phyloP scores from a whole-genome alignment of 2,797 vertebrate genomes.

The Coluber constrictor region DNA sequence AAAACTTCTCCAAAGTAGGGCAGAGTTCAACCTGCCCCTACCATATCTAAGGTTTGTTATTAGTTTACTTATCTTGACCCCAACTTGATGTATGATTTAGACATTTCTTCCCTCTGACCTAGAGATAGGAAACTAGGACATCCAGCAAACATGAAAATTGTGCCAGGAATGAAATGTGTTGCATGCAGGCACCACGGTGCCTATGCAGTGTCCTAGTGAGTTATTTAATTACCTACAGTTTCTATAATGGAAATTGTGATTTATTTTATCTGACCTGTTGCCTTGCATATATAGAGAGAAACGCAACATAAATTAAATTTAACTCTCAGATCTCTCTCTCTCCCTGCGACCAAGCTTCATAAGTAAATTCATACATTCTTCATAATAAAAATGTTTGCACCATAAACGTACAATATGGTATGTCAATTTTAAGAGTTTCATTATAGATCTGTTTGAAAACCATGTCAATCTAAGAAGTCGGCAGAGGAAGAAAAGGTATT shows the following conservation, averaged over 20 bases:
- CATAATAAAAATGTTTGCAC: background rate
- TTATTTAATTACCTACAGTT: background rate
- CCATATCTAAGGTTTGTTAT: background rate
- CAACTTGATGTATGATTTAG: background rate
- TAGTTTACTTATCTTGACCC: background rate
- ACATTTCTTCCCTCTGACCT: background rate
- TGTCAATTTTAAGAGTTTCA: background rate
- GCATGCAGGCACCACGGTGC: background rate
- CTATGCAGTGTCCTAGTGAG: background rate
- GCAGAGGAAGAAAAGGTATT: background rate
- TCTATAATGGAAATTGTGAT: background rate
- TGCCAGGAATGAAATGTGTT: background rate
- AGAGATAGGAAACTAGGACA: background rate
- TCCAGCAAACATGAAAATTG: background rate
- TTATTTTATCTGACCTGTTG: background rate
- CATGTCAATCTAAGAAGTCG: background rate
- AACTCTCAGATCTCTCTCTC: background rate
- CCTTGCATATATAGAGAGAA: background rate
- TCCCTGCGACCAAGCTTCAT: background rate
- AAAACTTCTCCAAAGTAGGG: background rate
- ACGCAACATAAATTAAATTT: background rate
- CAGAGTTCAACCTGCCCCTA: background rate
- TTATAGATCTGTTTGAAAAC: background rate
- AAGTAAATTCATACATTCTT: background rate
- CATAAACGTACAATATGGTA: background rate